Evolutionary conservation across 2,113 vertebrate genomes (phyloP), one percentile per base, ranked within the genome.

Genomic region (Prionailurus viverrinus): DNA sequence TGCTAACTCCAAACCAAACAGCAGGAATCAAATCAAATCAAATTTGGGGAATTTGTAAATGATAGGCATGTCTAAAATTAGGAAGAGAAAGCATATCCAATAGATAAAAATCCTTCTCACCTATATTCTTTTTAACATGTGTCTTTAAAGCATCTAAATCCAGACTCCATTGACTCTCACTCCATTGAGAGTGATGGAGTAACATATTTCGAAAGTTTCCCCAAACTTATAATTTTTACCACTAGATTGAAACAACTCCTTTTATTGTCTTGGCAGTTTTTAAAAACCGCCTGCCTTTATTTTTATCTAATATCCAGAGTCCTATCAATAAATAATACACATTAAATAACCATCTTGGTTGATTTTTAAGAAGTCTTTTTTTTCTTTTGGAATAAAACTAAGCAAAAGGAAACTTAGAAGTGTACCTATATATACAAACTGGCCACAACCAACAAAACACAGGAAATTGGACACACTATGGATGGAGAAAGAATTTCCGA

Each of bases 341-440:
- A 97, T 98, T 97, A 97, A 96, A 55, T 95, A 98, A 98, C 66
- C 25, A 8, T 51, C 96, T 86, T 92, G 55, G 82, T 36, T 97
- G 41, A 51, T 68, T 69, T 74, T 3, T 76, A 15, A 51, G 73
- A 73, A 51, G 58, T 16, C 45, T 53, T 90, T 94, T 36, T 1
- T 55, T 29, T 96, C 94, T 65, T 74, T 89, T 94, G 96, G 73
- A 97, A 74, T 55, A 79, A 97, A 91, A 81, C 10, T 33, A 87
- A 79, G 63, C 11, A 83, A 97, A 96, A 33, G 15, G 12, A 66
- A 89, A 92, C 65, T 87, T 96, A 21, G 15, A 85, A 69, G 69
- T 68, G 18, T 39, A 48, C 2, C 14, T 81, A 48, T 3, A 16
- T 81, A 83, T 61, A 81, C 2, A 13, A 81, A 69, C 87, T 97